A percentile compares a stretch with the other conserved stretches of the same genome.
phyloP scores from a whole-genome alignment of 2,797 vertebrate species.

The Sebastes vulpes region DNA sequence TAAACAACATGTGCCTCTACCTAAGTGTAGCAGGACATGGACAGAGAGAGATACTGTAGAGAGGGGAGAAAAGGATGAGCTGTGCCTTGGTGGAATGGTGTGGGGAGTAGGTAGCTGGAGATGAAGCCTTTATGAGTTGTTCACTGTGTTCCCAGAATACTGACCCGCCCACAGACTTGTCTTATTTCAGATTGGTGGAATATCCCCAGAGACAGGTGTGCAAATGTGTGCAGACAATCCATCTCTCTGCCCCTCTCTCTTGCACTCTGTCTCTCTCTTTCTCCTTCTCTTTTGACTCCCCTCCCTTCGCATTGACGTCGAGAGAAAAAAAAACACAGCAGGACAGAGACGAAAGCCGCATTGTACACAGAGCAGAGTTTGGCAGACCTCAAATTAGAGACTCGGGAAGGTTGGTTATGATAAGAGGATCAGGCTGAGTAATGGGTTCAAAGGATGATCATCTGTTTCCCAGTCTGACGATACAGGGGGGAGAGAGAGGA shows the following conservation, averaged over 20 bases:
- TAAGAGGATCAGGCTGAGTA: constrained; percentile 86
- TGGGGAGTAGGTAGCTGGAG: constrained; percentile 46
- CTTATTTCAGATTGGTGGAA: constrained; percentile 73
- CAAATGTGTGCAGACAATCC: constrained; percentile 72
- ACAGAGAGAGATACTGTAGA: constrained; percentile 5
- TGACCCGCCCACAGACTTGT: constrained; percentile 76
- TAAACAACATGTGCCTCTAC: constrained; percentile 52
- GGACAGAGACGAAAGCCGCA: constrained; percentile 59
- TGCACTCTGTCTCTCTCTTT: background rate
- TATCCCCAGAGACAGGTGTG: constrained; percentile 74
- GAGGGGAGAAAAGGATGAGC: constrained; percentile 10
- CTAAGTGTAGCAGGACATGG: constrained; percentile 32
- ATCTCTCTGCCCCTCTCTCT: background rate
- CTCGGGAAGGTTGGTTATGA: constrained; percentile 78
- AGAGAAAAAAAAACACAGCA: constrained; percentile 14
- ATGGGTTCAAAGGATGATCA: constrained; percentile 84
- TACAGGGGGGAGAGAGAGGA: constrained; percentile 42
- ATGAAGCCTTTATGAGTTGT: constrained; percentile 71
- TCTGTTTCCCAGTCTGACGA: constrained; percentile 76
- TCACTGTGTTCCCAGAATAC: constrained; percentile 67
- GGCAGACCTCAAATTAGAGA: constrained; percentile 79
- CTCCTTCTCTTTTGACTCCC: constrained; percentile 39
- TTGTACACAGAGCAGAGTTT: constrained; percentile 70
- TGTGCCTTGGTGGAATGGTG: constrained; percentile 30
- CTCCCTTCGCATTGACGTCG: constrained; percentile 14